Evolutionary conservation across 2,113 vertebrate species (phyloP).

Genomic region (Falcunculus frontatus): DNA sequence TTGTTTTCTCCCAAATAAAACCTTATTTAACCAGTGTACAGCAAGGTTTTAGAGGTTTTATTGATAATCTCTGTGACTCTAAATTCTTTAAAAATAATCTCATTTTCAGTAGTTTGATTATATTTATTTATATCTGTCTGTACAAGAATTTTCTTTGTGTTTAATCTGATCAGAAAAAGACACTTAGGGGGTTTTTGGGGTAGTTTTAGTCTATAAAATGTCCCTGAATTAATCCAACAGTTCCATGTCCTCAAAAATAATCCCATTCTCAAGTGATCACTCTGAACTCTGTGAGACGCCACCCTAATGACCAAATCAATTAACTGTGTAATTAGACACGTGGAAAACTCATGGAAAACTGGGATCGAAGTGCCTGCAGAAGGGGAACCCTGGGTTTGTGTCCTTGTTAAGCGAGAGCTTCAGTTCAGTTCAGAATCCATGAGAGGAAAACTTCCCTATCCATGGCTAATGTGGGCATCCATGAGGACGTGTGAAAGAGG

Average conservation of each 20-base stretch:
- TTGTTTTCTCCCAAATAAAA: background rate
- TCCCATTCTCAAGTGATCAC: background rate
- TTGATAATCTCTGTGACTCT: background rate
- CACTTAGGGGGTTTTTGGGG: accelerated
- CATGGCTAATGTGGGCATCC: background rate
- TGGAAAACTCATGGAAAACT: background rate
- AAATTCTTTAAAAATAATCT: background rate
- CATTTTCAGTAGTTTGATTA: background rate
- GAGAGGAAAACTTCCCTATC: background rate
- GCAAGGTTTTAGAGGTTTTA: background rate
- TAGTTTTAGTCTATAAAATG: background rate
- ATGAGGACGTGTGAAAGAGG: background rate
- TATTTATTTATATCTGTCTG: background rate
- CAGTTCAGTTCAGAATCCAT: background rate
- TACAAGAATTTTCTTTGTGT: background rate
- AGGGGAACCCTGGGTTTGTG: background rate
- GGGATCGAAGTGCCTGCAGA: background rate
- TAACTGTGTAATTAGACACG: background rate
- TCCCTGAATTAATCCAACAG: background rate
- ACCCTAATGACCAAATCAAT: background rate
- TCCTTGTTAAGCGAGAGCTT: background rate
- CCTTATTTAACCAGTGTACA: background rate
- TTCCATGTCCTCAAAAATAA: background rate
- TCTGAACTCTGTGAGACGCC: accelerated
- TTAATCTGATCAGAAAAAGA: background rate